Conservation (phyloP, 1,140 invertebrate species). For the Drosophila ambigua region DNA sequence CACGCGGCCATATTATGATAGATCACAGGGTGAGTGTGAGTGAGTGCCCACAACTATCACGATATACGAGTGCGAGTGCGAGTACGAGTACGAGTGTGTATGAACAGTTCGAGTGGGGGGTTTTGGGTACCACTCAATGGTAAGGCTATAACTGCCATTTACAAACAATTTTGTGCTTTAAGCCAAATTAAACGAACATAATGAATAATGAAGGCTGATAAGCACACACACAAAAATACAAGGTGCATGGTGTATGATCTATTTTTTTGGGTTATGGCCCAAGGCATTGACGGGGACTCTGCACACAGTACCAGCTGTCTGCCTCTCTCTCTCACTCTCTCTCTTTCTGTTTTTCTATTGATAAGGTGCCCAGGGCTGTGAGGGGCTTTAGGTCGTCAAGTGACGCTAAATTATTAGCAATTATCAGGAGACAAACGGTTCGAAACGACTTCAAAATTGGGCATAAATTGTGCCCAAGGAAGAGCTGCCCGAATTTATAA, state of each 20-base stretch:
- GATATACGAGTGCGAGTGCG: neutral
- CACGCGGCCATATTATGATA: constrained; percentile 46
- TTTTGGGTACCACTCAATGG: constrained; percentile 24
- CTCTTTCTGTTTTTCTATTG: constrained; percentile 39
- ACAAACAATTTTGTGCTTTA: constrained; percentile 44
- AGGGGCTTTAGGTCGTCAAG: constrained; percentile 67
- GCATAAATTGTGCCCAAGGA: constrained; percentile 52
- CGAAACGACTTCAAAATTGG: constrained; percentile 71
- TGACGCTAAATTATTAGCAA: constrained; percentile 79
- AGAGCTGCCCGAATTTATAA: constrained; percentile 53
- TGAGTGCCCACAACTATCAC: constrained; percentile 16
- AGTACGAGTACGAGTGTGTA: too few species aligned
- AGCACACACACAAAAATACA: constrained; percentile 14
- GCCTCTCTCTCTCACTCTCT: neutral
- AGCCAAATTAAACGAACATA: constrained; percentile 38
- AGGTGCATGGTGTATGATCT: neutral
- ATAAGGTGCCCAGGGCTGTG: constrained; percentile 55
- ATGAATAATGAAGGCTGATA: constrained; percentile 61
- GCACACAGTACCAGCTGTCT: constrained; percentile 27
- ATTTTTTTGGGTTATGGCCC: constrained; percentile 49
- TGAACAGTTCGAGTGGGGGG: constrained; percentile 4
- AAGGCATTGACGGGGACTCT: constrained; percentile 56
- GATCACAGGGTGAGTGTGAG: constrained; percentile 41
- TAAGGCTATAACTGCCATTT: constrained; percentile 43
- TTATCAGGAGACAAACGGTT: constrained; percentile 75